Evolutionary conservation across 2,797 vertebrate species (phyloP), one percentile per base, ranked within the genome.

Genomic region (Xiphophorus birchmanni): DNA sequence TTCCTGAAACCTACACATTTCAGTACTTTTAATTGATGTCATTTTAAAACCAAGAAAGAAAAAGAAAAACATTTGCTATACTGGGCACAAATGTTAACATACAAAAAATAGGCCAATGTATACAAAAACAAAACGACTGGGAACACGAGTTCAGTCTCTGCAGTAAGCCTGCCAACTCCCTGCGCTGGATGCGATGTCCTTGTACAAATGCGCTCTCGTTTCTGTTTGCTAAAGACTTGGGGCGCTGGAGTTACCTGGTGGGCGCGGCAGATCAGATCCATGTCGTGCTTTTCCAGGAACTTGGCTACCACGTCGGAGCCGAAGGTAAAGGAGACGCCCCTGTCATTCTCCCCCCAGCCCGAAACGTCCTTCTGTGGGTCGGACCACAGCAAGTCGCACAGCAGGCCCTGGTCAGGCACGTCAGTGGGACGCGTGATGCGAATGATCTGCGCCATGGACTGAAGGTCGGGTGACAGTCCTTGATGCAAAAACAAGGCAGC

Each of bases 391-490:
- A 99, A 95, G 89, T 99, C 99, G 78, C 99, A 99, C 86, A 99
- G 96, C 73, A 99, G 97, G 72, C 99, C 99, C 87, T 99, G 99
- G 93, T 99, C 98, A 0, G 99, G 99, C 6, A 99, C 99, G 35
- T 99, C 98, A 3, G 99, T 99, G 89, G 99, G 99, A 35, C 99
- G 97, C 99, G 99, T 99, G 93, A 99, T 99, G 90, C 98, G 96
- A 77, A 98, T 95, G 90, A 99, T 99, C 95, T 99, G 99, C 92
- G 99, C 99, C 99, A 99, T 99, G 42, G 98, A 99, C 94, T 99
- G 99, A 87, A 99, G 97, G 95, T 99, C 99, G 88, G 99, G 99
- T 87, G 99, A 99, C 94, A 99, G 96, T 84, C 99, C 99, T 99
- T 60, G 65, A 87, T 23, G 74, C 21, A 83, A 85, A 2, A 0